Base-by-base conservation (phyloP, 2,797 vertebrate genomes). In the Myotis vivesi region DNA sequence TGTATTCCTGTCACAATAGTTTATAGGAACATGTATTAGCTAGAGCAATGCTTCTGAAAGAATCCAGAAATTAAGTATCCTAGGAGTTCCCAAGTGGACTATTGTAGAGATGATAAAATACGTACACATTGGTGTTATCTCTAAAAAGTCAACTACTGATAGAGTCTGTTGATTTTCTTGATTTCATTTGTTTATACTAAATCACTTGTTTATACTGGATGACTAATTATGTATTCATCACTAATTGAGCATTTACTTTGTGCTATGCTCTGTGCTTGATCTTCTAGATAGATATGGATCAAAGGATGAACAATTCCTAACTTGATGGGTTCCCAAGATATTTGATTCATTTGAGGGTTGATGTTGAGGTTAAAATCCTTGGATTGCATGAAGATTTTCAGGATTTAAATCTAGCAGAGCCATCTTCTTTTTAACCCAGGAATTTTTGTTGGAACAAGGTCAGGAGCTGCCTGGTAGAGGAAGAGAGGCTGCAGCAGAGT, bases 241-340 rank as follows among this genome's bases (percentile, higher is more conserved):
- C 22, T 46, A 73, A n/a, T 6, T 73, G 20, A 68, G 16, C 6
- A 73, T 73, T 83, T 86, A 44, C 25, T 57, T 28, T 13, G 1
- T 57, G 13, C n/a, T 13, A 6, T 79, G 15, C 13, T 89, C 28
- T 53, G 23, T 72, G 53, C 46, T 88, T 89, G 16, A 82, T 59
- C 33, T 92, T 83, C 57, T 20, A 69, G 36, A 53, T 10, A 57
- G 22, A 76, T 57, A 77, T 66, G 28, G 46, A 69, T 69, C 25
- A 59, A 89, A 77, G 55, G 36, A 64, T 73, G 36, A 94, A 69
- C 44, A 81, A 20, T 25, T 75, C 6, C 28, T 80, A 80, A 68
- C 75, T 84, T 75, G 20, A 94, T 41, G 51, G 33, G 49, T 89
- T 87, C 55, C 76, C 91, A 77, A 92, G 72, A 89, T 84, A 51